These are phyloP conservation scores for Crocodylus rhombifer DNA, from an alignment of 2,797 vertebrate species.

Conservation along the genomic window DNA sequence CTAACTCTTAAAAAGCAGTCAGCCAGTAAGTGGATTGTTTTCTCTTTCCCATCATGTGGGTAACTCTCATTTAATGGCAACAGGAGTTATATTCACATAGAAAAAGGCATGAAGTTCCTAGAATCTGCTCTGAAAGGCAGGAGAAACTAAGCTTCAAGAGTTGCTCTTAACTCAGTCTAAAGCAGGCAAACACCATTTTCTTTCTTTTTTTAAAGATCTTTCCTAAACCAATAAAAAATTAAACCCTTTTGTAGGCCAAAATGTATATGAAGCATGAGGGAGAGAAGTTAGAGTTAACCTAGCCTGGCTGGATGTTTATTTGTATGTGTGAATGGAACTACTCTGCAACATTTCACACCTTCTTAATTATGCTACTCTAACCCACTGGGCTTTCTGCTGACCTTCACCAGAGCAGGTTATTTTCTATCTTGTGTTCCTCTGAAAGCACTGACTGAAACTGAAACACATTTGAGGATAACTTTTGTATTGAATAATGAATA, in stretches of 20 bases:
- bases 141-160: not conserved
- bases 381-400: fast-evolving
- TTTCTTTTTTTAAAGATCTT: not conserved
- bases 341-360: not conserved
- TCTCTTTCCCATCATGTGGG: not conserved
- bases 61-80: conserved; percentile 3
- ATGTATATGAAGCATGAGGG: not conserved
- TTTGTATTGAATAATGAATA: not conserved
- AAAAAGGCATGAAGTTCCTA: not conserved
- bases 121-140: conserved; percentile 9
- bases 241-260: fast-evolving
- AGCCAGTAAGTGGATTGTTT: conserved; percentile 11
- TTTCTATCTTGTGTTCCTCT: not conserved
- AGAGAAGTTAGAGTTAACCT: not conserved
- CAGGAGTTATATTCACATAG: not conserved
- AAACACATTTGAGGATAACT: conserved; percentile 3
- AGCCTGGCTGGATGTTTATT: not conserved
- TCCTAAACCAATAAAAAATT: not conserved
- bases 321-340: fast-evolving
- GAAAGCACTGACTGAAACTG: not conserved
- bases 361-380: not conserved
- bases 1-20: not conserved
- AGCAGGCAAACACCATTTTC: not conserved
- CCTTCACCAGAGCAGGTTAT: not conserved
- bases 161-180: conserved; percentile 8